Conservation (phyloP, 2,113 vertebrate genomes). For the Hippocampus mohnikei region DNA sequence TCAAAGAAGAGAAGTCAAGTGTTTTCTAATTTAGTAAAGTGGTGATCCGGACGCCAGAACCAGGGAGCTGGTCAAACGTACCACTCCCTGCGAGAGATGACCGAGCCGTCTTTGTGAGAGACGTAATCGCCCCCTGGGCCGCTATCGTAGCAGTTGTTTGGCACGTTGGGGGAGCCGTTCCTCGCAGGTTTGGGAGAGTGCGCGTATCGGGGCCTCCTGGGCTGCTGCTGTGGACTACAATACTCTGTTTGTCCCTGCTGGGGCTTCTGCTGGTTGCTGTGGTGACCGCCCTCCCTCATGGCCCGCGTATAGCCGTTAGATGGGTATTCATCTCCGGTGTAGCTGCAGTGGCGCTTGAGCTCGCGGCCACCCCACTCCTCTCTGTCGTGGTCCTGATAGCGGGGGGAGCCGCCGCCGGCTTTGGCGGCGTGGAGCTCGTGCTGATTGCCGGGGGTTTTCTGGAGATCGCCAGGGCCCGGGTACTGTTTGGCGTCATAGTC, state of each 20-base stretch:
- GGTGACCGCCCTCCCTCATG: constrained; percentile 63
- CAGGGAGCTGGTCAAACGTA: constrained; percentile 77
- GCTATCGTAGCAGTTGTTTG: constrained; percentile 82
- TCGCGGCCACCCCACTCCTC: constrained; percentile 89
- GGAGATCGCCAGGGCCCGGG: constrained; percentile 87
- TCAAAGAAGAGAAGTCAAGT: constrained; percentile 23
- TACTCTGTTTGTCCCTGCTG: constrained; percentile 61
- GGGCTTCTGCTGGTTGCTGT: constrained; percentile 53
- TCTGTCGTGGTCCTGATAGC: constrained; percentile 82
- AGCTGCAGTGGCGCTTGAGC: constrained; percentile 50
- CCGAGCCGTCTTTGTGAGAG: constrained; percentile 92
- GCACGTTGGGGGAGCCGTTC: constrained; percentile 81
- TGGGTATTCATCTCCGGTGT: constrained; percentile 57
- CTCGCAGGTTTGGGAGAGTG: constrained; percentile 52
- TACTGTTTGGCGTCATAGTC: constrained; percentile 97
- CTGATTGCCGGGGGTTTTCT: constrained; percentile 80
- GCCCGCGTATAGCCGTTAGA: constrained; percentile 72
- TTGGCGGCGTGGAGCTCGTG: constrained; percentile 84
- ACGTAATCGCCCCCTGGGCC: constrained; percentile 90
- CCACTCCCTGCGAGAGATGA: constrained; percentile 98
- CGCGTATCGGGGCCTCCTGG: constrained; percentile 74
- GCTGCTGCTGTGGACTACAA: constrained; percentile 73
- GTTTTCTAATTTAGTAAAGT: constrained; percentile 18
- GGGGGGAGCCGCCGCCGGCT: constrained; percentile 68
- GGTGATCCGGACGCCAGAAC: constrained; percentile 8